Conservation (phyloP, 1,140 invertebrate genomes). For the Diploscapter pachys region DNA sequence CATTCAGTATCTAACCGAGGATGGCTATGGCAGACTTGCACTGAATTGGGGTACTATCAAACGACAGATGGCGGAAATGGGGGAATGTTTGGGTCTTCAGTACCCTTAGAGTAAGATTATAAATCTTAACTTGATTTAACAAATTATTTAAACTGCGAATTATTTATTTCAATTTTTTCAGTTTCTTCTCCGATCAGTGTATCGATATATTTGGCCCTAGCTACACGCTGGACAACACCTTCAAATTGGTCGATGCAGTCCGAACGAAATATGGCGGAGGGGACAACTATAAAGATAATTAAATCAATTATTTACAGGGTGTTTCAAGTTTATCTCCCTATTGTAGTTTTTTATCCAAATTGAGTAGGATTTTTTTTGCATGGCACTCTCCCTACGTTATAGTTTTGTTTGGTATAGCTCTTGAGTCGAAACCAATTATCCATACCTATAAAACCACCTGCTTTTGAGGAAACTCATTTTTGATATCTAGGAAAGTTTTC, state of each 20-base stretch:
- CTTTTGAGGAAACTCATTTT: no score
- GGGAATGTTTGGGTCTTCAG: constrained; percentile 32
- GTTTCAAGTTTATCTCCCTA: no score
- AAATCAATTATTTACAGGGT: no score
- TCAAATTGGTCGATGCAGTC: constrained; percentile 61
- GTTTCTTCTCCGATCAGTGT: constrained; percentile 76
- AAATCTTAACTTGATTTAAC: no score
- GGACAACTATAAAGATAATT: constrained; percentile 59
- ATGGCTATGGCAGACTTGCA: constrained; percentile 90
- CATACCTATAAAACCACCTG: no score
- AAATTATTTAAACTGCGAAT: no score
- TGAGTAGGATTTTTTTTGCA: no score
- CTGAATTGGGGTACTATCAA: constrained; percentile 89
- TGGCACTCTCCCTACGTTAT: no score
- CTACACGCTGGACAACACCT: constrained; percentile 70
- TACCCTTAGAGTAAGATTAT: constrained; percentile 24
- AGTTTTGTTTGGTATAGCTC: no score
- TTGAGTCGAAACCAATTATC: no score
- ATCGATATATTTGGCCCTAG: constrained; percentile 73
- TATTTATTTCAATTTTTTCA: constrained; percentile 56
- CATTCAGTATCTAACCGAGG: constrained; percentile 62
- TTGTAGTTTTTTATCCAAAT: no score
- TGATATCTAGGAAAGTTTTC: no score
- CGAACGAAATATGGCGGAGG: constrained; percentile 71
- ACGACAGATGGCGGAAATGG: constrained; percentile 67